phyloP scores from a whole-genome alignment of 2,888 invertebrate species.

The Psylliodes chrysocephalus region DNA sequence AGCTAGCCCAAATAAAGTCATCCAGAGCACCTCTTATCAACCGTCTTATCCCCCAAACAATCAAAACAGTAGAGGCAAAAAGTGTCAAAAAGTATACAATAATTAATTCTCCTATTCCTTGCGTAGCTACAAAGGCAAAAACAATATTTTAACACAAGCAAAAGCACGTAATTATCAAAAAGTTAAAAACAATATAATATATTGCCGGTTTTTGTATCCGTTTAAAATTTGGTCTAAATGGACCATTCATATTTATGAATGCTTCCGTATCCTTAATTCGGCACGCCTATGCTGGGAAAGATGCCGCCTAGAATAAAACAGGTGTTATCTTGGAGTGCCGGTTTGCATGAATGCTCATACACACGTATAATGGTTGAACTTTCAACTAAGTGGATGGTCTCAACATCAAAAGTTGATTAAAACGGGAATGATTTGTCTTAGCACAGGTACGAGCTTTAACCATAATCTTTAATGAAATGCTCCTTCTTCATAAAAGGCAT shows the following conservation, averaged over 20 bases:
- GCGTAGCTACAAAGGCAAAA: slow-evolving; percentile 70
- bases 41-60: slow-evolving; percentile 73
- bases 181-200: no score
- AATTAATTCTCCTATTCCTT: slow-evolving; percentile 74
- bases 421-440: slow-evolving; percentile 23
- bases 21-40: slow-evolving; percentile 87
- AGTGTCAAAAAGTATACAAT: slow-evolving; percentile 70
- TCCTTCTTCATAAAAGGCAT: slow-evolving; percentile 1
- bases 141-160: not conserved
- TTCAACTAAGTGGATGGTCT: slow-evolving; percentile 23
- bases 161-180: no score
- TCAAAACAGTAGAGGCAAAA: slow-evolving; percentile 69
- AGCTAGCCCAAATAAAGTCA: slow-evolving; percentile 74
- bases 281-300: slow-evolving; percentile 20
- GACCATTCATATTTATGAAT: no score
- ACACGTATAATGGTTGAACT: slow-evolving; percentile 34
- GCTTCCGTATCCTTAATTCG: no score
- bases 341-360: slow-evolving; percentile 33
- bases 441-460: slow-evolving; percentile 2
- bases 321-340: slow-evolving; percentile 34
- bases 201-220: no score
- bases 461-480: slow-evolving; percentile 19
- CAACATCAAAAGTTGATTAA: slow-evolving; percentile 27
- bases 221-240: no score
- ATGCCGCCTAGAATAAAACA: slow-evolving; percentile 38